These are phyloP conservation scores for Pyrocephalus nanus DNA, from an alignment of 2,797 vertebrate genomes.

Conservation along the genomic window DNA sequence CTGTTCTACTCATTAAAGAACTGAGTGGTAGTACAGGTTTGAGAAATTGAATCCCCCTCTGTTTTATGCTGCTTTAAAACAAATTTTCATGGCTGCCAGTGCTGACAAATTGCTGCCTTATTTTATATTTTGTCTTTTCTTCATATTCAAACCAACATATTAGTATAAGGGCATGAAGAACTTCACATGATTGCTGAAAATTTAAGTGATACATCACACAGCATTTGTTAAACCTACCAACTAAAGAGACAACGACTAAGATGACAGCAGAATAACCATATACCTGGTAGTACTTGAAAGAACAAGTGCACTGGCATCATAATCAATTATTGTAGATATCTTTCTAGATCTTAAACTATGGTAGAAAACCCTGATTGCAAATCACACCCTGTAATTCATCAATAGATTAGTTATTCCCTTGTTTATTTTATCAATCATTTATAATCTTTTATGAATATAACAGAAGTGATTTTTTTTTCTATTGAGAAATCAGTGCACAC, in stretches of 20 bases:
- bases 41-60: not conserved
- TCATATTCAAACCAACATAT: not conserved
- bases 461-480: not conserved
- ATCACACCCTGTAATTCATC: constrained; percentile 3
- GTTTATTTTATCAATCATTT: constrained; percentile 14
- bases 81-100: constrained; percentile 8
- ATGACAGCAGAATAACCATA: constrained; percentile 1
- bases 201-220: constrained; percentile 16
- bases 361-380: constrained; percentile 7
- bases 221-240: constrained; percentile 16
- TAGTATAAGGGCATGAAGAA: not conserved
- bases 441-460: not conserved
- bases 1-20: constrained; percentile 24
- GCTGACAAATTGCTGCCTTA: constrained; percentile 8
- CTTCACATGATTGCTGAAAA: not conserved
- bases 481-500: constrained; percentile 58
- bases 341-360: not conserved
- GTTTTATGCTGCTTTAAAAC: constrained; percentile 32
- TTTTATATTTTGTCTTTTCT: constrained; percentile 29
- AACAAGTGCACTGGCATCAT: constrained; percentile 5
- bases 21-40: not conserved
- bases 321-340: not conserved
- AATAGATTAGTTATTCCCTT: not conserved
- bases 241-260: constrained; percentile 9
- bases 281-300: constrained; percentile 24